Base-by-base conservation (phyloP, 2,113 vertebrate genomes). In the Hydrochoerus hydrochaeris region DNA sequence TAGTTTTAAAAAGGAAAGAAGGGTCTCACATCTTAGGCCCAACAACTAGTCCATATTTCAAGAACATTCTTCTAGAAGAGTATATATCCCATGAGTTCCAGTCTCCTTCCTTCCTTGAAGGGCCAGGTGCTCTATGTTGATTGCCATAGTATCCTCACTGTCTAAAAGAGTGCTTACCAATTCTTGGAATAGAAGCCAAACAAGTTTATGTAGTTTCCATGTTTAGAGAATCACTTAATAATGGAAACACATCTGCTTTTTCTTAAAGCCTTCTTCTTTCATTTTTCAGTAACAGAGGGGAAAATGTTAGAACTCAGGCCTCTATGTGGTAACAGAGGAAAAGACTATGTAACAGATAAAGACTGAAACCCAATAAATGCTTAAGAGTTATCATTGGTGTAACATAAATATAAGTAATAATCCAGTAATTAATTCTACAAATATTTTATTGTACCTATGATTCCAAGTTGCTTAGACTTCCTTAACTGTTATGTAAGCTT, bases 401-500 rank as follows among this genome's bases (percentile, higher is more conserved):
- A 44, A 90, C 84, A 49, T 24, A 60, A 67, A 88, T 83, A 85
- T 71, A 35, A 71, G 63, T 65, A 69, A 3, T 57, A 38, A n/a
- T 49, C 28, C 63, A 77, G 46, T 62, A 91, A 75, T 96, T 85
- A 95, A 69, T 85, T 95, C 62, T 67, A 85, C 26, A 88, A 91
- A 87, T 84, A 90, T 65, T 84, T 83, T 54, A 90, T 82, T 85
- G 28, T 81, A 22, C n/a, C 62, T 5, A 63, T 38, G 75, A 93
- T 91, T 82, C n/a, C 32, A 91, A 82, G 11, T 96, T 94, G 78
- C 35, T 92, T 90, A 81, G 49, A 60, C 41, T 85, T 96, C 58
- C 65, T 80, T 92, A 88, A 2, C 32, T 32, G 35, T n/a, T 41
- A 69, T 69, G 26, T 52, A 82, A 67, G 71, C 46, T 94, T 93